These are phyloP conservation scores for Sturnus vulgaris DNA, from an alignment of 2,113 vertebrate genomes.

Conservation along the genomic window DNA sequence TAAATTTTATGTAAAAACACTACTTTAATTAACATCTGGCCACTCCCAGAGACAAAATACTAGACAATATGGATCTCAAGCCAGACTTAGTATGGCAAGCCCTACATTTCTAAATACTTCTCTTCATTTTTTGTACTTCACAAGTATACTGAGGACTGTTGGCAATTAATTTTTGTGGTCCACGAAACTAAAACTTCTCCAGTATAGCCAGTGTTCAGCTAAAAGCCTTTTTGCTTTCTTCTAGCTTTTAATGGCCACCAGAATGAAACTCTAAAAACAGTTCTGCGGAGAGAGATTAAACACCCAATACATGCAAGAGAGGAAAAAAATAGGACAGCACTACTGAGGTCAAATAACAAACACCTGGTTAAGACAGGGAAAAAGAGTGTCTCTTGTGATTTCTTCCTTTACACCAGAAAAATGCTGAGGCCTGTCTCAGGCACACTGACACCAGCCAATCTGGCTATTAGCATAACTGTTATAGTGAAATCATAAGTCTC, in stretches of 20 bases:
- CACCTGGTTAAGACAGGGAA: not conserved
- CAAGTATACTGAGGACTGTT: not conserved
- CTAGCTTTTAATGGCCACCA: not conserved
- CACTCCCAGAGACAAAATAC: not conserved
- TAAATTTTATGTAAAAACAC: constrained; percentile 2
- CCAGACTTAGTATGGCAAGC: not conserved
- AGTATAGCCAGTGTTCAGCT: not conserved
- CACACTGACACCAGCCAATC: not conserved
- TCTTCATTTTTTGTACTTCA: not conserved
- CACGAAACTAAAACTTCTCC: not conserved
- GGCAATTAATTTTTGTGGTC: not conserved
- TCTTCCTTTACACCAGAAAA: not conserved
- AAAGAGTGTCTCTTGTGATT: not conserved
- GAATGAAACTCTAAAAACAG: not conserved
- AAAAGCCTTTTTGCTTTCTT: not conserved
- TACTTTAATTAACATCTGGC: constrained; percentile 27
- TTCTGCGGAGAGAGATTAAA: not conserved
- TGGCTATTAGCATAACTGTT: not conserved
- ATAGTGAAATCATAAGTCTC: not conserved
- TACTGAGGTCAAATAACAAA: not conserved
- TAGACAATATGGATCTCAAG: not conserved
- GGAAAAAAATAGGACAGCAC: not conserved
- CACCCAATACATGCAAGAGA: not conserved
- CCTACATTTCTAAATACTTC: not conserved
- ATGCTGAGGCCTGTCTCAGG: not conserved